Conservation (phyloP, 2,888 invertebrate genomes). For the Melikaiella ostensackeni region DNA sequence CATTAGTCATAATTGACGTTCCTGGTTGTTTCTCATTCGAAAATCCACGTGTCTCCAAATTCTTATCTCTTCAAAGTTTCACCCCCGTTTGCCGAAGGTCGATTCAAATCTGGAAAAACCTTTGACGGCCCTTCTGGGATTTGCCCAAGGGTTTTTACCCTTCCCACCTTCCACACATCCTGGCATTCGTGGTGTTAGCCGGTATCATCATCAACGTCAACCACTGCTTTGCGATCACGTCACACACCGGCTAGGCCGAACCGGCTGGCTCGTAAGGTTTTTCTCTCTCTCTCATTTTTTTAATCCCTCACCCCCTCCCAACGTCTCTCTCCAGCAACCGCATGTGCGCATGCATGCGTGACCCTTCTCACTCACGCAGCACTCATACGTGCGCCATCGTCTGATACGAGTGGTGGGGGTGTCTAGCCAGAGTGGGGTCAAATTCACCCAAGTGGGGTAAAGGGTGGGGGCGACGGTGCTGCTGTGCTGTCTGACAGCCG, state of each 20-base stretch:
- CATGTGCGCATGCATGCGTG: slow-evolving; percentile 39
- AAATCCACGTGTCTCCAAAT: too few relatives aligned
- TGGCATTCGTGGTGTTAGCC: slow-evolving; percentile 5
- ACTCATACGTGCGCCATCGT: slow-evolving; percentile 51
- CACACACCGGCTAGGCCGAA: slow-evolving; percentile 37
- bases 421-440: slow-evolving; percentile 45
- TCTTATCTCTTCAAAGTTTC: too few relatives aligned
- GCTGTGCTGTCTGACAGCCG: slow-evolving; percentile 72
- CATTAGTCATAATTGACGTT: too few relatives aligned
- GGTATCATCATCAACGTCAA: slow-evolving; percentile 34
- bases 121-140: slow-evolving; percentile 3
- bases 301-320: not conserved
- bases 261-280: slow-evolving; percentile 22
- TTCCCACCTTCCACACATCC: not conserved
- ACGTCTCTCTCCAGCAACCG: slow-evolving; percentile 21
- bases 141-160: not conserved
- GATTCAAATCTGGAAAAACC: not conserved
- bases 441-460: slow-evolving; percentile 25
- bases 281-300: not conserved
- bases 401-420: slow-evolving; percentile 52
- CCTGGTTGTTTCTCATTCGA: too few relatives aligned
- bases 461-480: slow-evolving; percentile 58
- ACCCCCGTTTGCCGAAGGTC: not conserved
- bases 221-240: slow-evolving; percentile 33
- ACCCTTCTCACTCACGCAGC: slow-evolving; percentile 41